Base-by-base conservation (phyloP, 2,797 vertebrate genomes). In the Diglossa cyanea region DNA sequence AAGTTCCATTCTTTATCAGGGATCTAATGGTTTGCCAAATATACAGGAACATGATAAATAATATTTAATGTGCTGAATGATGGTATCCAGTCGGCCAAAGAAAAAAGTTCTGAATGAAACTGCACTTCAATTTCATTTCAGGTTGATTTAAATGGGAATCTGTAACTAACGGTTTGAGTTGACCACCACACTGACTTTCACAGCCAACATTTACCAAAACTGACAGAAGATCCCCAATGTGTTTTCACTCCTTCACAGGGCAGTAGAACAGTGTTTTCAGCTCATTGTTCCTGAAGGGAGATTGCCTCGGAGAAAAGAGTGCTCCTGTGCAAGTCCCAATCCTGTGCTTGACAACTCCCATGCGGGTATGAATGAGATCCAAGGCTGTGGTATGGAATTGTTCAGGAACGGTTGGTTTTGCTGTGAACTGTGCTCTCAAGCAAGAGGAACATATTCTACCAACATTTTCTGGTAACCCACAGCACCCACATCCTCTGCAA, bases 401-500 rank as follows among this genome's bases (percentile, higher is more conserved):
- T 33, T 93, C 8, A 42, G 37, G 45, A 94, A 47, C 5, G 0
- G 63, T 75, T 83, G 33, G 30, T 95, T 86, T 90, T 15, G 4
- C 40, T 65, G 71, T 72, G 57, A 92, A 82, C 74, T 53, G 14
- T 57, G 53, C 72, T 88, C 81, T 93, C 80, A 90, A 94, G 70
- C 83, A 93, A 91, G 83, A 80, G 48, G 58, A 93, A 86, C 40
- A 3, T 51, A n/a, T 78, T 76, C 66, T 88, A 86, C 48, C 66
- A 85, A 20, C 35, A 57, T 82, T 85, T 92, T 84, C 93, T 96
- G 93, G 93, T 92, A 95, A 94, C 92, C 88, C 93, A 90, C 88
- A 94, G 68, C 60, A 94, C 86, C 95, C 94, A 95, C 93, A 95
- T 95, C 95, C 96, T 96, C 84, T 96, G 71, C 63, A 90, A 81